phyloP scores from a whole-genome alignment of 2,113 vertebrate genomes.

The Proteles cristata region DNA sequence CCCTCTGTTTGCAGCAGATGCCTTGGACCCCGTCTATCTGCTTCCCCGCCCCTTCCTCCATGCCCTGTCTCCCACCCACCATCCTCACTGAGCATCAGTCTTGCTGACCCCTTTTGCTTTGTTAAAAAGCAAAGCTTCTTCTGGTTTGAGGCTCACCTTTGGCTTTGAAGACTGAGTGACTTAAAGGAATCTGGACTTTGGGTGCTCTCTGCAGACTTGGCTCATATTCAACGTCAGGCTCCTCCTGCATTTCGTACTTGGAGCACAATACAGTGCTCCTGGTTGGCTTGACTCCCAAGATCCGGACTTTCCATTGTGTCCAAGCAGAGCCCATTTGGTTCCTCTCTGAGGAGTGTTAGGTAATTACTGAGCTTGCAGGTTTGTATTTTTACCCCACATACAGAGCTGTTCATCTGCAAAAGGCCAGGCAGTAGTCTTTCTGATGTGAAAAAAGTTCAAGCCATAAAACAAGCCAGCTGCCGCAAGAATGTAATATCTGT shows the following conservation, averaged over 20 bases:
- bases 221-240: background rate
- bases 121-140: background rate
- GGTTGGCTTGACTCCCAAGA: background rate
- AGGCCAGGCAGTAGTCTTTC: background rate
- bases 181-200: background rate
- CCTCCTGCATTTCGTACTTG: background rate
- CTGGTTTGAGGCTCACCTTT: background rate
- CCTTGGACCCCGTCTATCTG: background rate
- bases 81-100: background rate
- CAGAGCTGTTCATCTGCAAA: background rate
- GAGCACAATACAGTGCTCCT: background rate
- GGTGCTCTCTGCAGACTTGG: background rate
- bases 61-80: fast-evolving
- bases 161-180: background rate
- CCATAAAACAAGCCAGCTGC: background rate
- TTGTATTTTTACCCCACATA: conserved; percentile 10
- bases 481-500: background rate
- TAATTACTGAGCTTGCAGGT: background rate
- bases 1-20: background rate
- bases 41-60: background rate
- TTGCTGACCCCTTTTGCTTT: background rate
- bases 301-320: background rate
- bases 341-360: background rate
- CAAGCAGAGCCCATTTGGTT: background rate
- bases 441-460: background rate